phyloP scores from a whole-genome alignment of 2,888 invertebrate species.

The Tetramorium bicarinatum region DNA sequence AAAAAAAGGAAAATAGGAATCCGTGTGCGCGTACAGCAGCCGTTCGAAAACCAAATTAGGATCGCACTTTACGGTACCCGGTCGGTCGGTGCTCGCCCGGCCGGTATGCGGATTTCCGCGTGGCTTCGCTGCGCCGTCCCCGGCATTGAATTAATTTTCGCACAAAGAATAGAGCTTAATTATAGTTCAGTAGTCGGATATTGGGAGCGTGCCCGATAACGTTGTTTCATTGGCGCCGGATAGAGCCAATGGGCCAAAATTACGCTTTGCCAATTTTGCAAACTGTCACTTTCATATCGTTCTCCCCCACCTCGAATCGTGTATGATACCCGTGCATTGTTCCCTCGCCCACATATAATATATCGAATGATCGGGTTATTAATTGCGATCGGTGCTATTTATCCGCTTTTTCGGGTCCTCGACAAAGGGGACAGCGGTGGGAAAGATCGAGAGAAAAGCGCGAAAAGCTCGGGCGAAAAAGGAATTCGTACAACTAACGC shows the following conservation, averaged over 20 bases:
- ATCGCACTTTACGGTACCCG: conserved; percentile 46
- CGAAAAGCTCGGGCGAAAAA: neutral
- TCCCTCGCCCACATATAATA: conserved; percentile 56
- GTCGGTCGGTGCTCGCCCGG: conserved; percentile 19
- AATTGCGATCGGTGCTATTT: conserved; percentile 41
- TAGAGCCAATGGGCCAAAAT: conserved; percentile 67
- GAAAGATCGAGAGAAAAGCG: neutral
- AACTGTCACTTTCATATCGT: conserved; percentile 72
- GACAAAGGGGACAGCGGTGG: neutral
- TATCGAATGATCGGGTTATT: conserved; percentile 65
- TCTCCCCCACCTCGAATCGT: neutral
- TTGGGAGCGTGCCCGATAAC: conserved; percentile 78
- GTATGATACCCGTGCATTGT: conserved; percentile 49
- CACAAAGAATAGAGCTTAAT: conserved; percentile 76
- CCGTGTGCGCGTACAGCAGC: neutral
- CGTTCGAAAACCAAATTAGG: conserved; percentile 50
- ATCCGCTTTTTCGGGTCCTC: conserved; percentile 12
- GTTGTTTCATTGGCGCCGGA: conserved; percentile 69
- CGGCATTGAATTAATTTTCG: conserved; percentile 67
- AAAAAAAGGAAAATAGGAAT: conserved; percentile 28
- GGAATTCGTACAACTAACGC: conserved; percentile 6
- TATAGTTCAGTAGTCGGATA: conserved; percentile 72
- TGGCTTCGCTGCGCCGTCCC: conserved; percentile 26
- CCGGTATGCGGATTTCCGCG: conserved; percentile 52
- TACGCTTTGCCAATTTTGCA: conserved; percentile 74